Conservation (phyloP, 2,113 vertebrate species). For the Mugil cephalus region DNA sequence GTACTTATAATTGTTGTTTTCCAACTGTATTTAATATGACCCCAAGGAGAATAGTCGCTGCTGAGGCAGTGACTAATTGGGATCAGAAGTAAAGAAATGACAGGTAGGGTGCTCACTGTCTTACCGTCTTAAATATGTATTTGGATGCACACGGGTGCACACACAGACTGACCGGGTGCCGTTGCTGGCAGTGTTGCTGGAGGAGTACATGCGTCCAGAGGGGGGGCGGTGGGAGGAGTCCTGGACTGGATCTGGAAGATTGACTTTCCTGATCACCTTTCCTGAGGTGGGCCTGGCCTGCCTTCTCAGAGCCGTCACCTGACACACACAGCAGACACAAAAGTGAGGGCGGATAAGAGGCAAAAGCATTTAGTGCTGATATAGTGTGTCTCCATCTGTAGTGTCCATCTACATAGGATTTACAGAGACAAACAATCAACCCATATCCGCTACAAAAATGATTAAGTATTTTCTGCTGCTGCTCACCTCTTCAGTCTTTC, state of each 20-base stretch:
- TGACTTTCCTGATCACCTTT: constrained; percentile 88
- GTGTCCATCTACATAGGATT: neutral
- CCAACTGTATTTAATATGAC: no score
- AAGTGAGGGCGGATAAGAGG: neutral
- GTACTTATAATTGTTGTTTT: no score
- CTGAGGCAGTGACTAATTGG: no score
- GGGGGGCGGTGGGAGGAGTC: constrained; percentile 85
- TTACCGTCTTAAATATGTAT: no score
- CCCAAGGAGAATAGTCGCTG: no score
- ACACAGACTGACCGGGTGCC: constrained; percentile 85
- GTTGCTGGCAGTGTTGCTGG: constrained; percentile 81
- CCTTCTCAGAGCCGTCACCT: constrained; percentile 94
- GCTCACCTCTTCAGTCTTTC: constrained; percentile 96
- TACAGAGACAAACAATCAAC: neutral
- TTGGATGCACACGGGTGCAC: neutral
- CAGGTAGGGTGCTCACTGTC: no score
- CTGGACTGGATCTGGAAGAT: constrained; percentile 85
- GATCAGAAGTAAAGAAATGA: no score
- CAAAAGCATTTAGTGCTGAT: no score
- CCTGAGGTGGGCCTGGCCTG: constrained; percentile 94
- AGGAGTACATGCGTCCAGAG: constrained; percentile 87
- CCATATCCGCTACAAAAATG: no score
- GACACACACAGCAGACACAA: constrained; percentile 23
- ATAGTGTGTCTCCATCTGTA: no score
- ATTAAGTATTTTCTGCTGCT: neutral